Conservation (phyloP, 1,140 invertebrate species). For the Camponotus pennsylvanicus region DNA sequence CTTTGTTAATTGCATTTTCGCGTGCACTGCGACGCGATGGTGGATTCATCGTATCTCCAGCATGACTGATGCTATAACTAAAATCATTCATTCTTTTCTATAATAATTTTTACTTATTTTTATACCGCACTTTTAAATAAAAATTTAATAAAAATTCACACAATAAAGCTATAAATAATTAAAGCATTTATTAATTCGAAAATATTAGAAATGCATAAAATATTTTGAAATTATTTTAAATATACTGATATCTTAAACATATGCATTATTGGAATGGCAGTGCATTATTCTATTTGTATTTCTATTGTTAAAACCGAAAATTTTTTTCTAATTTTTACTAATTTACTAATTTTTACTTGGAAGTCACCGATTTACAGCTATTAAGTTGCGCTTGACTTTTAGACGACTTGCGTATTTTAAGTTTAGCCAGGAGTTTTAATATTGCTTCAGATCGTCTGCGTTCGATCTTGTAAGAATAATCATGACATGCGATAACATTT, state of each 20-base stretch:
- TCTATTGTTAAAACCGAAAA: not conserved
- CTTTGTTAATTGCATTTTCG: constrained; percentile 31
- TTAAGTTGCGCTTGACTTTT: constrained; percentile 5
- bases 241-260: not conserved
- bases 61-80: constrained; percentile 65
- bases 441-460: constrained; percentile 53
- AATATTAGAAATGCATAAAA: not conserved
- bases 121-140: too few species aligned
- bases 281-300: not conserved
- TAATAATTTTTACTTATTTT: not conserved
- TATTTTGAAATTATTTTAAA: not conserved
- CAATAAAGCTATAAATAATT: not conserved
- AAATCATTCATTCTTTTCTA: not conserved
- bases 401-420: constrained; percentile 61
- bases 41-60: constrained; percentile 66
- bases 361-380: constrained; percentile 16
- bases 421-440: constrained; percentile 62
- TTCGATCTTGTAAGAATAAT: constrained; percentile 45
- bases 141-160: constrained; percentile 12
- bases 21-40: constrained; percentile 42
- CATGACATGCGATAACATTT: constrained; percentile 21
- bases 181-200: not conserved
- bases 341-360: constrained; percentile 50
- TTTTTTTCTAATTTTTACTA: not conserved
- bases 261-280: not conserved